Percentiles rank a stretch among this genome's conserved stretches.
Evolutionary conservation across 2,888 invertebrate species (phyloP).

Genomic region (Alentia gelatinosa): DNA sequence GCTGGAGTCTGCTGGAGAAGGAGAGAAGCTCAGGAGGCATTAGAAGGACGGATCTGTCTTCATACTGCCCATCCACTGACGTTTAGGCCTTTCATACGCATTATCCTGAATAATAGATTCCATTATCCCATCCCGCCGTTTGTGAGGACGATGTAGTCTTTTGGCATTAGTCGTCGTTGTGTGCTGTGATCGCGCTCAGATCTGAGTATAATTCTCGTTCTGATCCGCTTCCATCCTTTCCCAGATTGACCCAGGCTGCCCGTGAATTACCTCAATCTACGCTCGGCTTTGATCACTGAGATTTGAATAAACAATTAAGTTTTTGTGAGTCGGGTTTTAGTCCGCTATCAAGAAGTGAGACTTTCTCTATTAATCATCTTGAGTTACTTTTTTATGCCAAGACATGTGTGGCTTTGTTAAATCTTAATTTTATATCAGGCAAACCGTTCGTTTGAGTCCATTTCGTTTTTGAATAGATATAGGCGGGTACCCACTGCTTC

Average conservation of each 20-base stretch:
- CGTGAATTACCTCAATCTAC: neutral
- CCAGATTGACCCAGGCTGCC: neutral
- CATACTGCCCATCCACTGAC: neutral
- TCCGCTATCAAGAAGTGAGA: no score
- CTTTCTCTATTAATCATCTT: no score
- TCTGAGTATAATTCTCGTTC: neutral
- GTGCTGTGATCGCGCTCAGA: neutral
- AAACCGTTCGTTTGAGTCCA: no score
- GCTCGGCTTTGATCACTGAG: neutral
- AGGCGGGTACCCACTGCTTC: no score
- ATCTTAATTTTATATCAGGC: no score
- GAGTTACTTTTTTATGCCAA: no score
- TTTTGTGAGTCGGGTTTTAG: no score
- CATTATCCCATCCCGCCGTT: conserved; percentile 6
- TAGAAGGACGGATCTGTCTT: neutral
- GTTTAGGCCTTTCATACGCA: conserved; percentile 25
- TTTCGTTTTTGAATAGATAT: no score
- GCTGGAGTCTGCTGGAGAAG: neutral
- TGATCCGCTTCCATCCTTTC: neutral
- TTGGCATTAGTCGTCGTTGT: neutral
- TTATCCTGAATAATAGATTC: conserved; percentile 40
- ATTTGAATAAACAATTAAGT: neutral
- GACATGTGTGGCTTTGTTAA: no score
- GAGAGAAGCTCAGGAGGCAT: neutral
- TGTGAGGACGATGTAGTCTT: neutral